These are phyloP conservation scores for Oscheius onirici DNA, from an alignment of 2,888 invertebrate species.

Conservation along the genomic window DNA sequence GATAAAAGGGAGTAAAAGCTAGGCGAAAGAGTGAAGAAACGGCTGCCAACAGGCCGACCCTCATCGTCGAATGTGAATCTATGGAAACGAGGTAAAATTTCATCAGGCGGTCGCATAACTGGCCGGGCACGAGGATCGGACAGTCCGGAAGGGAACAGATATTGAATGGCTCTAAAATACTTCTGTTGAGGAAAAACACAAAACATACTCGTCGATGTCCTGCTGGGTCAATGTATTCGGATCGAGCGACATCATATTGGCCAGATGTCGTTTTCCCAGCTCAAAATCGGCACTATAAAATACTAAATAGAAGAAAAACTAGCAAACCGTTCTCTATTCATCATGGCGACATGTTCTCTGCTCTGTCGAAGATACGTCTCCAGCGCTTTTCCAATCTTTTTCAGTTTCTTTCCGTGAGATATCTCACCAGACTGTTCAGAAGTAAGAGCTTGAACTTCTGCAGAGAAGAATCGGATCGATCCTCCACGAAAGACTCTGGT, in stretches of 20 bases:
- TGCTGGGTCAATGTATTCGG: constrained; percentile 84
- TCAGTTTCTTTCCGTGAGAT: constrained; percentile 30
- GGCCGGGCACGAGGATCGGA: constrained; percentile 87
- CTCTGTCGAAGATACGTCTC: constrained; percentile 60
- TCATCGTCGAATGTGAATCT: constrained; percentile 75
- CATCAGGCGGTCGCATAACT: constrained; percentile 87
- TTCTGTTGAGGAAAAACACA: background rate
- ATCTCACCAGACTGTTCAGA: constrained; percentile 4
- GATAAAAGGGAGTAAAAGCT: constrained; percentile 85
- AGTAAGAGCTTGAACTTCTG: constrained; percentile 17
- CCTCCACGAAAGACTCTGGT: background rate
- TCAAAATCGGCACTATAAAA: constrained; percentile 79
- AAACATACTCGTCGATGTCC: constrained; percentile 80
- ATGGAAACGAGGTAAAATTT: constrained; percentile 73
- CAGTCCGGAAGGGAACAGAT: constrained; percentile 94
- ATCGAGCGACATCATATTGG: constrained; percentile 98
- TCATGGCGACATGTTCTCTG: constrained; percentile 69
- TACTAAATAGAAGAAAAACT: background rate
- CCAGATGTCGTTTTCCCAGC: constrained; percentile 92
- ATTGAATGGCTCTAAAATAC: constrained; percentile 83
- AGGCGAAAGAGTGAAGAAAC: constrained; percentile 90
- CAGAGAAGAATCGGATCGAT: constrained; percentile 10
- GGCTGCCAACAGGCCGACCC: constrained; percentile 87
- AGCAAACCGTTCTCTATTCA: constrained; percentile 52
- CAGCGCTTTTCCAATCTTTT: constrained; percentile 60